These are phyloP conservation scores for Heliothis virescens DNA, from an alignment of 1,140 invertebrate genomes.

Conservation along the genomic window DNA sequence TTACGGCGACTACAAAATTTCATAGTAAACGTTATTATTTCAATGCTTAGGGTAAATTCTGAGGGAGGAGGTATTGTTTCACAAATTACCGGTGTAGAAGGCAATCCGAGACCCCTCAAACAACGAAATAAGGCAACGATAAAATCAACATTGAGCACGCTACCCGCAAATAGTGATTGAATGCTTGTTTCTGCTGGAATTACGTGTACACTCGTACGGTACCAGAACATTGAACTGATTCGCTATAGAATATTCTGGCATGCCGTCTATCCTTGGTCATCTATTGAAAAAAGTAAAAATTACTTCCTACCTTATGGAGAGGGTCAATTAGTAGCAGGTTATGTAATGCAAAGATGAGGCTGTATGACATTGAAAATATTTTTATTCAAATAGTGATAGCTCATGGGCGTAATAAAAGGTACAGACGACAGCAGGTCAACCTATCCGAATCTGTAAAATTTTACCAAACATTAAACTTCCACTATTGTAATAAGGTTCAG, in stretches of 20 bases:
- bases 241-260: background rate
- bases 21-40: slow-evolving; percentile 40
- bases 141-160: slow-evolving; percentile 69
- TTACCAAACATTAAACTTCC: no score
- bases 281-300: no score
- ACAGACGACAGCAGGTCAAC: no score
- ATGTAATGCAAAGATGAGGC: no score
- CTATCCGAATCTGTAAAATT: no score
- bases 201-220: background rate
- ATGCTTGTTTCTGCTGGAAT: slow-evolving; percentile 48
- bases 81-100: slow-evolving; percentile 63
- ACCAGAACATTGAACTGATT: slow-evolving; percentile 10
- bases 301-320: no score
- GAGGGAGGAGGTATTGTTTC: slow-evolving; percentile 59
- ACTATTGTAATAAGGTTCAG: no score
- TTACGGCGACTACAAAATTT: slow-evolving; percentile 18
- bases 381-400: no score
- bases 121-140: slow-evolving; percentile 60
- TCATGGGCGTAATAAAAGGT: no score
- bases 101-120: slow-evolving; percentile 59
- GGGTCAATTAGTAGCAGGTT: no score
- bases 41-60: slow-evolving; percentile 41
- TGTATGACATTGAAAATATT: no score
- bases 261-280: no score
- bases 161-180: slow-evolving; percentile 62